Base-by-base conservation (phyloP, 1,140 invertebrate species). In the Coenobita brevimanus region DNA sequence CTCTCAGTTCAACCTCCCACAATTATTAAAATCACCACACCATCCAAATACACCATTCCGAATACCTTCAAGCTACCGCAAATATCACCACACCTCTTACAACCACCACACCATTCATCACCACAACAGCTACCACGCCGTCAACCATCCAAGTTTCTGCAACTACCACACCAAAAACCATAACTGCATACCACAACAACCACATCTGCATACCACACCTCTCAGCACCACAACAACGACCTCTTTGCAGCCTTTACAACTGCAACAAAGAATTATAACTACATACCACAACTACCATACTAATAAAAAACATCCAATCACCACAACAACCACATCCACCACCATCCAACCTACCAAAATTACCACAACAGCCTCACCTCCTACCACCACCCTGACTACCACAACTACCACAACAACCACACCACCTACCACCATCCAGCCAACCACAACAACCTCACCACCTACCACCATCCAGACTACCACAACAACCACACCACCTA, bases 371-470 rank as follows among this genome's bases (percentile, higher is more conserved):
- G n/a, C n/a, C n/a, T 57, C 13, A 8, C 24, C 36, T 33, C 0
- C 36, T 38, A 71, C 67, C 30, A 71, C 67, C 67, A 71, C n/a
- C 13, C 41, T 71, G 33, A 71, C 67, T 38, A 71, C 8, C 30
- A 71, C 24, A 30, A 71, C 67, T 38, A 71, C 21, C 67, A 71
- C 67, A 13, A 71, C 67, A 10, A 71, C 21, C 67, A 71, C 2
- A 30, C 13, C 67, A 17, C 6, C 67, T 27, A 21, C 62, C 27
- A 30, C 41, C 30, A 21, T 3, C 30, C 13, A 71, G 30, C 67
- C 41, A 71, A 71, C 33, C 67, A 71, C 67, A 13, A 21, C 3
- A 6, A 6, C 67, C 67, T 38, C 41, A 30, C 36, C 36, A 38
- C 67, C 36, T 17, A 3, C 36, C 6, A 15, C 24, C 67, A 30